Percentiles rank a stretch among this genome's conserved stretches.
Evolutionary conservation across 2,797 vertebrate species (phyloP).

Genomic region (Lophotriccus pileatus): DNA sequence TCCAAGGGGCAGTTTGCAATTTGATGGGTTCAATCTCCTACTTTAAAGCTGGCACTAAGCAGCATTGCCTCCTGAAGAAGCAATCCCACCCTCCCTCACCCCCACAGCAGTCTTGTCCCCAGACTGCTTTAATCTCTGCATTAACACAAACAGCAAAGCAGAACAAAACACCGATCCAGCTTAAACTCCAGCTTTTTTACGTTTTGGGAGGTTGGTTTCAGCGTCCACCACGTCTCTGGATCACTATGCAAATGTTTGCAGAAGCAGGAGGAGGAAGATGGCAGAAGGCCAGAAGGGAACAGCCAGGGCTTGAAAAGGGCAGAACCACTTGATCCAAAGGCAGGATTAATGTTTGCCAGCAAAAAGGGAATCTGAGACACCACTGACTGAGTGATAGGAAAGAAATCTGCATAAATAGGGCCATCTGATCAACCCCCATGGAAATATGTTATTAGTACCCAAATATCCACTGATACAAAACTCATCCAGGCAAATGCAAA

Average conservation of each 20-base stretch:
- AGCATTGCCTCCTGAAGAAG: not conserved
- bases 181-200: not conserved
- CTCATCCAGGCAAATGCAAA: not conserved
- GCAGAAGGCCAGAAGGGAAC: conserved; percentile 30
- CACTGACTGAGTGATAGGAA: not conserved
- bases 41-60: not conserved
- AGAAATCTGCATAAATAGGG: not conserved
- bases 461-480: not conserved
- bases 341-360: not conserved
- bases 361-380: not conserved
- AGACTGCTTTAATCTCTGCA: not conserved
- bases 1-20: not conserved
- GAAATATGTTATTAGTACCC: not conserved
- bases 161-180: not conserved
- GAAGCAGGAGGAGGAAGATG: not conserved
- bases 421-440: not conserved
- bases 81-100: not conserved
- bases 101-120: not conserved
- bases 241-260: conserved; percentile 28
- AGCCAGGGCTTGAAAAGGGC: not conserved
- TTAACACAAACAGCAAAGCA: not conserved
- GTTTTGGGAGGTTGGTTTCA: not conserved
- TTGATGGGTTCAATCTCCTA: not conserved
- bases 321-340: not conserved
- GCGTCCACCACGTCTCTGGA: not conserved